Evolutionary conservation across 2,113 vertebrate species (phyloP).

Genomic region (Chroicocephalus ridibundus): DNA sequence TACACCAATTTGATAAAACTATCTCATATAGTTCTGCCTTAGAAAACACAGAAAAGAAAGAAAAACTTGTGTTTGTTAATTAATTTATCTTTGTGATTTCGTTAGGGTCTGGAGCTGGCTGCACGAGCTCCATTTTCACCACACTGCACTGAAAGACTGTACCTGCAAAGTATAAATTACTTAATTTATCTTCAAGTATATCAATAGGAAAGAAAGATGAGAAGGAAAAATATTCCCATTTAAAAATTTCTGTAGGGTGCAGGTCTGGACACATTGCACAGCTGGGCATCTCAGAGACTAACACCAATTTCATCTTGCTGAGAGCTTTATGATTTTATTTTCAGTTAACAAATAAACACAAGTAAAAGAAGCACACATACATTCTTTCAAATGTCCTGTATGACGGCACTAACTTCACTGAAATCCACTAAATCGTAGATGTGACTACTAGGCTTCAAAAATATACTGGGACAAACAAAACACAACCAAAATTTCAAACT

Average conservation of each 20-base stretch:
- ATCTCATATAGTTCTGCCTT: not conserved
- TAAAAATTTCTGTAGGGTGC: not conserved
- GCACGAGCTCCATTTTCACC: not conserved
- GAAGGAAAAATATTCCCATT: not conserved
- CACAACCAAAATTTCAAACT: not conserved
- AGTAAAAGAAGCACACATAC: not conserved
- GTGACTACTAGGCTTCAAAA: not conserved
- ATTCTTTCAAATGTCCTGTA: not conserved
- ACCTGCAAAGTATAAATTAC: not conserved
- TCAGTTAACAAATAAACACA: not conserved
- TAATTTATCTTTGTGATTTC: not conserved
- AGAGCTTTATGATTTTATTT: not conserved
- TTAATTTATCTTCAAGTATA: not conserved
- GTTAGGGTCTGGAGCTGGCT: not conserved
- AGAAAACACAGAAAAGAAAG: not conserved
- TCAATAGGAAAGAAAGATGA: not conserved
- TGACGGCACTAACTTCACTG: not conserved
- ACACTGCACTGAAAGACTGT: not conserved
- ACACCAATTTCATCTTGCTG: not conserved
- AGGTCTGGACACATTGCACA: not conserved
- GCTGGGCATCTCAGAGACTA: not conserved
- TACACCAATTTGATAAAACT: not conserved
- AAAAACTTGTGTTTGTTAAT: not conserved
- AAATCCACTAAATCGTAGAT: not conserved
- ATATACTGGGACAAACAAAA: not conserved